These are phyloP conservation scores for Drosophila paranaensis DNA, from an alignment of 2,888 invertebrate genomes.

Conservation along the genomic window DNA sequence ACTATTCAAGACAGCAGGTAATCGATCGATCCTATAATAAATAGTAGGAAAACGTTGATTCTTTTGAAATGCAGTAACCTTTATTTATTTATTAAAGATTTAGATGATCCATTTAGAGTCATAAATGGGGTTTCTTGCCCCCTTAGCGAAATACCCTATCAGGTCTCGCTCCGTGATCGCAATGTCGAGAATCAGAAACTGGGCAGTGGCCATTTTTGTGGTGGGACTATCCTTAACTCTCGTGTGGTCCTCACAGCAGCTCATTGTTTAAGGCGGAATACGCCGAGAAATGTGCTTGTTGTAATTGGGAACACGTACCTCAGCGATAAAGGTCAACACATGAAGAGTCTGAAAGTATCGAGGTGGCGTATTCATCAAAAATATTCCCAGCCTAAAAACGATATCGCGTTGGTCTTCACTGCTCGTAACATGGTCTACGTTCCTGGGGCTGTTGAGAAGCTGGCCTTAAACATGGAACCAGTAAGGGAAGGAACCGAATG, in stretches of 20 bases:
- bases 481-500: no score
- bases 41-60: no score
- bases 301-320: no score
- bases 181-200: rapidly evolving
- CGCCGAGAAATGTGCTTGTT: no score
- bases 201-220: neutral
- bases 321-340: no score
- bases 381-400: neutral
- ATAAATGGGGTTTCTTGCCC: neutral
- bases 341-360: neutral
- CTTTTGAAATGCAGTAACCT: no score
- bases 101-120: neutral
- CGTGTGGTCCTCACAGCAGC: no score
- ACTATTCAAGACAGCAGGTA: neutral
- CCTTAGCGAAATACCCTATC: neutral
- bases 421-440: rapidly evolving
- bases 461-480: neutral
- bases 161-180: neutral
- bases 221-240: no score
- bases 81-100: neutral
- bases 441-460: neutral
- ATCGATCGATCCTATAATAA: no score
- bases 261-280: no score
- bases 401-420: neutral
- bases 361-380: neutral